phyloP scores from a whole-genome alignment of 1,140 invertebrate species.

The Harlomillsia oculata region DNA sequence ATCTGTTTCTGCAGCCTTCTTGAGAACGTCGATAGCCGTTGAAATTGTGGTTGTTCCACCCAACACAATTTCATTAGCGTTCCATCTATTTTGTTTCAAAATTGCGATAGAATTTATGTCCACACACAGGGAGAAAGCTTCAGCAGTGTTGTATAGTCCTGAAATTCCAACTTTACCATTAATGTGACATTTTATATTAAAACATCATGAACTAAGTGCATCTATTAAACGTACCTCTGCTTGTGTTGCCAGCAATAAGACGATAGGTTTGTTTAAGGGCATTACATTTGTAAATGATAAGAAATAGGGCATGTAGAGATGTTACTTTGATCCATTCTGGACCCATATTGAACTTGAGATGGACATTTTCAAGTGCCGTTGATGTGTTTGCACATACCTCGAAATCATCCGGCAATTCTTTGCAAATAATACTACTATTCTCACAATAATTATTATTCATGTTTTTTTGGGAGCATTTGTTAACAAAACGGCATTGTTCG shows the following conservation, averaged over 20 bases:
- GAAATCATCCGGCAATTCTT: not conserved
- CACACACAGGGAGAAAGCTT: conserved; percentile 1
- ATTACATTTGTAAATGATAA: not conserved
- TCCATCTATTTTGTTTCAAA: not conserved
- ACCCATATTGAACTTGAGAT: not conserved
- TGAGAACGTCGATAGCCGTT: conserved; percentile 43
- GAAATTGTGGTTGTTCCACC: not conserved
- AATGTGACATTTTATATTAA: not conserved
- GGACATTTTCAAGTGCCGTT: not conserved
- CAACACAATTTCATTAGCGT: not conserved
- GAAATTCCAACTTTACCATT: not conserved
- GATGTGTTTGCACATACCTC: not conserved
- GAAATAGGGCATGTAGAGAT: not conserved
- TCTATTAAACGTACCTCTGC: conserved; percentile 45
- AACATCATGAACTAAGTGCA: not conserved
- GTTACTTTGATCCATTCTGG: conserved; percentile 7
- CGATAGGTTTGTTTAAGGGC: not conserved
- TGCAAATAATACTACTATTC: not conserved
- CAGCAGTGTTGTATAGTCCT: not conserved
- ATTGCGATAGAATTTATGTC: conserved; percentile 8
- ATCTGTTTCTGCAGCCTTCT: conserved; percentile 42
- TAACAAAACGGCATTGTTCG: not conserved
- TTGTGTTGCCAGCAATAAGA: conserved; percentile 59
- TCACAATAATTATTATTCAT: not conserved
- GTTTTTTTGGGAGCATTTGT: not conserved